Base-by-base conservation (phyloP, 2,113 vertebrate species). In the Chroicocephalus ridibundus region DNA sequence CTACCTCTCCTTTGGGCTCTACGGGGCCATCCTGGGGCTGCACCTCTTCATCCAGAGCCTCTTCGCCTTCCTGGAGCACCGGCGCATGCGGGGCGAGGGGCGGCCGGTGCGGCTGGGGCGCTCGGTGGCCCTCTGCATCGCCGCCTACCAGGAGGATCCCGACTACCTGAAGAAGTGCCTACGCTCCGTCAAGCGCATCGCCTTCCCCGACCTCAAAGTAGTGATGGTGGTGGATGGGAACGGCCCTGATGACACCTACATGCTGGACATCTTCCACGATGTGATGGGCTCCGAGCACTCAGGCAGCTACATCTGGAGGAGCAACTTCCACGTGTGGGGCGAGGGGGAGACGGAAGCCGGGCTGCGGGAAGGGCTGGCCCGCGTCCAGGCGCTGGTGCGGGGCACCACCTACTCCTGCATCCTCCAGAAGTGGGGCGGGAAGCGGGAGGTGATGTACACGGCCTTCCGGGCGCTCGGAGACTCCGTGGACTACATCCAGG, bases 381-480 rank as follows among this genome's bases (percentile, higher is more conserved):
- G 85, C 0, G 98, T 99, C 58, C 97, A 98, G 66, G 96, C 98
- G 0, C 97, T 99, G 66, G 99, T 99, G 66, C 98, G 97, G n/a
- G 38, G 97, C 94, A 98, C 97, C 95, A 98, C 98, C 40, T 99
- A 98, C 96, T 98, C 99, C 42, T 99, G 99, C 93, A 97, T 99
- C 97, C 99, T 99, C 98, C 99, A 99, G 98, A 98, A 99, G 96
- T 99, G 99, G 99, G 99, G 99, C 4, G 99, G 99, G 52, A 99
- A 99, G 97, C 97, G 99, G 40, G 99, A 99, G 96, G 99, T 99
- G 96, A 99, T 99, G 99, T 99, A 99, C 98, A 99, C 99, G 0
- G 99, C 99, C 81, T 99, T 99, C 94, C 99, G 99, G 93, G 99
- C 99, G 1, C 99, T 99, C 1, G 99, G 99, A 12, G 98, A 99